Conservation (phyloP, 2,888 invertebrate genomes). For the Atethmia centrago region DNA sequence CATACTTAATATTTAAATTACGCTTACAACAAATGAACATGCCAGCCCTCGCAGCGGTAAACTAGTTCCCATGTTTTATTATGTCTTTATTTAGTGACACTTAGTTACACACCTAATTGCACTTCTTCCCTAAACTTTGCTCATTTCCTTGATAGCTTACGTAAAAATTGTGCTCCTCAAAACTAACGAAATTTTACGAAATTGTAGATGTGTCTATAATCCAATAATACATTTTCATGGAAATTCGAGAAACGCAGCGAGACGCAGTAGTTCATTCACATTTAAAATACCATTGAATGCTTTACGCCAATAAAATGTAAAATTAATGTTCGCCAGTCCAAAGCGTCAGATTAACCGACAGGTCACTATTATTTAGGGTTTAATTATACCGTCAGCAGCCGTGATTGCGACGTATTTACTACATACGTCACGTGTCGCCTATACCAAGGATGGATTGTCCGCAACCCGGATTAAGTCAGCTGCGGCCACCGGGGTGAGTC, state of each 20-base stretch:
- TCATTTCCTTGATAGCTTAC: conserved; percentile 15
- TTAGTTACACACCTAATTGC: conserved; percentile 47
- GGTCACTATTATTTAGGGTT: conserved; percentile 50
- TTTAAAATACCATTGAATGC: conserved; percentile 12
- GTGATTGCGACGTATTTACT: conserved; percentile 58
- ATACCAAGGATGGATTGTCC: conserved; percentile 58
- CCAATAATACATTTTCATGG: not conserved
- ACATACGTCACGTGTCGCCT: conserved; percentile 56
- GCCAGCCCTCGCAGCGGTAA: conserved; percentile 46
- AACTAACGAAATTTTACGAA: conserved; percentile 25
- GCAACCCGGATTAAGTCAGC: conserved; percentile 61
- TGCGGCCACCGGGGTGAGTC: conserved; percentile 49
- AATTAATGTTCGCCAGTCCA: conserved; percentile 11
- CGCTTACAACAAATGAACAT: conserved; percentile 57
- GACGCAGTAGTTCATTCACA: not conserved
- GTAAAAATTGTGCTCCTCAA: conserved; percentile 13
- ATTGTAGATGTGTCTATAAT: not conserved
- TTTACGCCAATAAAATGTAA: conserved; percentile 7
- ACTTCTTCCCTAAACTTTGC: conserved; percentile 27
- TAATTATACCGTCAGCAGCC: conserved; percentile 54
- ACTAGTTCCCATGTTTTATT: conserved; percentile 50
- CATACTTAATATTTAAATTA: conserved; percentile 64
- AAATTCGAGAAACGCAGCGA: conserved; percentile 9
- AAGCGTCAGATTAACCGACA: conserved; percentile 29
- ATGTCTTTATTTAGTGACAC: conserved; percentile 45